Evolutionary conservation across 2,113 vertebrate species (phyloP), one percentile per base, ranked within the genome.

Genomic region (Notothenia coriiceps): DNA sequence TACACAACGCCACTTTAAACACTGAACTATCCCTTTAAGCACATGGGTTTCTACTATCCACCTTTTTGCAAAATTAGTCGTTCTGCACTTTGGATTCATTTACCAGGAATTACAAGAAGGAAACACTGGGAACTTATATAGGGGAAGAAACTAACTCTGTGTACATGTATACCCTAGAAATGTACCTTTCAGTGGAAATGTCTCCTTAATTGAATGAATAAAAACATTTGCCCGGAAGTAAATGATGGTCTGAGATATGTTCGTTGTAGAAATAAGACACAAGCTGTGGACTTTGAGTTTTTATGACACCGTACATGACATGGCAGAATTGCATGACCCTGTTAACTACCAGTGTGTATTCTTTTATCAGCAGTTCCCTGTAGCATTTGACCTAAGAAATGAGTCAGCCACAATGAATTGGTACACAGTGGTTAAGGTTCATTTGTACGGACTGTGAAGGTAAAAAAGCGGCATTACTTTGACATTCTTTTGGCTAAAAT

Each of bases 81-180:
- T 82, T 87, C 77, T 84, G 83, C 88, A 92, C 90, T 91, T 92
- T 92, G 81, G 70, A 80, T 89, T 87, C 43, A 77, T 83, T 86
- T 77, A 49, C 57, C 66, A 84, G 56, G 54, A 80, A 55, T 59
- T 82, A 47, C 15, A 63, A 85, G 52, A 88, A 80, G 52, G 57
- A 86, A 84, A 82, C 80, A 66, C 77, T 82, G 74, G 71, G 33
- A 70, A 82, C 67, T 69, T 79, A 64, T 78, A 20, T 76, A 74
- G 74, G 73, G 40, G 68, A 84, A 68, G 68, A 88, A 63, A 74
- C 73, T 86, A 87, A 88, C 73, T 88, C 70, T n/a, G 46, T 83
- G 82, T 88, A 89, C 84, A 65, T 78, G 64, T 78, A 74, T 91
- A 64, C 79, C 65, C 50, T 86, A 81, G 20, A 82, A 71, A 66